Percentiles rank a stretch among this genome's conserved stretches.
phyloP scores from a whole-genome alignment of 2,888 invertebrate genomes.

The Catotricha subobsoleta region DNA sequence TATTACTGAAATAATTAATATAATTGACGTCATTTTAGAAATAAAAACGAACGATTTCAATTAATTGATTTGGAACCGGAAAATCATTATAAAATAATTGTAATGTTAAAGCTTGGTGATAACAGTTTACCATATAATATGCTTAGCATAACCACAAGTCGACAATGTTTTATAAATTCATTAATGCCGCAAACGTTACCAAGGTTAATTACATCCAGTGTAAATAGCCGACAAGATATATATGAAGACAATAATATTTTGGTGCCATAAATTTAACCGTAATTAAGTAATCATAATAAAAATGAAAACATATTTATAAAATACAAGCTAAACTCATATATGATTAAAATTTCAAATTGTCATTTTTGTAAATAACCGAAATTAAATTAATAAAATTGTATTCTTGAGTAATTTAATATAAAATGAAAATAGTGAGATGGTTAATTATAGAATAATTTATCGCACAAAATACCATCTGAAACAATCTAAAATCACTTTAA shows the following conservation, averaged over 20 bases:
- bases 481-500: too few relatives aligned
- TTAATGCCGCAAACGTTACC: not conserved
- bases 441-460: too few relatives aligned
- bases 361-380: too few relatives aligned
- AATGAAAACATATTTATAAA: too few relatives aligned
- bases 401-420: too few relatives aligned
- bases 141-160: not conserved
- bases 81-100: not conserved
- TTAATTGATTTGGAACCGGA: not conserved
- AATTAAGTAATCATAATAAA: too few relatives aligned
- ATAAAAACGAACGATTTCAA: not conserved
- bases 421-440: too few relatives aligned
- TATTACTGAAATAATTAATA: not conserved
- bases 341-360: too few relatives aligned
- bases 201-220: not conserved
- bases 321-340: too few relatives aligned
- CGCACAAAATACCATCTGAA: too few relatives aligned
- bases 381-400: too few relatives aligned
- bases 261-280: slow-evolving; percentile 3
- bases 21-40: not conserved
- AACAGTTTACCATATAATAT: not conserved
- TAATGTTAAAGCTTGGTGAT: not conserved
- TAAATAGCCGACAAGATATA: not conserved
- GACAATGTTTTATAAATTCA: not conserved
- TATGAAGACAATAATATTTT: slow-evolving; percentile 1